phyloP scores from a whole-genome alignment of 1,140 invertebrate species.

The Cyrtorhinus lividipennis region DNA sequence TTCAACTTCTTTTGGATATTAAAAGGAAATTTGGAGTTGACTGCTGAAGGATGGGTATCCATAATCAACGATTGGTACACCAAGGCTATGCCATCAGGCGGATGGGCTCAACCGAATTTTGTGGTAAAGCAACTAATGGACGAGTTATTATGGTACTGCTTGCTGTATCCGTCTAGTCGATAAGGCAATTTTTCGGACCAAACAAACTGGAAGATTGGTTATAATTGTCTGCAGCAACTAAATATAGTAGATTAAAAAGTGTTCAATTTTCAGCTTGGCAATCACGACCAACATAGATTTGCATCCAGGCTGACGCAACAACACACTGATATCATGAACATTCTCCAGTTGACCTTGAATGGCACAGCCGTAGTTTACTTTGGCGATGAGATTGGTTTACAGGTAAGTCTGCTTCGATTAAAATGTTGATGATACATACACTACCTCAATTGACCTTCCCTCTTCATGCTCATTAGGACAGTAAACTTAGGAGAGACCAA shows the following conservation, averaged over 20 bases:
- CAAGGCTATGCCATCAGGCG: conserved; percentile 12
- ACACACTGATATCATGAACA: conserved; percentile 54
- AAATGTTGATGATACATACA: too few species aligned
- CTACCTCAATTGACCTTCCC: too few species aligned
- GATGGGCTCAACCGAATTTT: conserved; percentile 27
- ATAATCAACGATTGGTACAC: conserved; percentile 38
- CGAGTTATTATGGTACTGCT: too few species aligned
- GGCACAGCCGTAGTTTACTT: conserved; percentile 18
- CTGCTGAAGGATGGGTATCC: conserved; percentile 32
- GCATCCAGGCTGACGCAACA: conserved; percentile 43
- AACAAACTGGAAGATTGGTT: too few species aligned
- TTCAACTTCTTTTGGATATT: conserved; percentile 44
- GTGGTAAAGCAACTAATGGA: too few species aligned
- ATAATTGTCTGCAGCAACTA: too few species aligned
- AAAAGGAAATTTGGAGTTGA: conserved; percentile 31
- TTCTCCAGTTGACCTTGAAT: conserved; percentile 36
- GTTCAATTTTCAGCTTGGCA: conserved; percentile 47
- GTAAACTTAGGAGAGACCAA: background rate
- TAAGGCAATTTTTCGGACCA: too few species aligned
- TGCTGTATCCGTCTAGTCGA: too few species aligned
- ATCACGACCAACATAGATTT: conserved; percentile 53
- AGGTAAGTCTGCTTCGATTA: background rate
- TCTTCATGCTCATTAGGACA: background rate
- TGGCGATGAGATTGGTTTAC: conserved; percentile 19
- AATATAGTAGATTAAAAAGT: too few species aligned